These are phyloP conservation scores for Argopecten irradians DNA, from an alignment of 1,140 invertebrate genomes.

Conservation along the genomic window DNA sequence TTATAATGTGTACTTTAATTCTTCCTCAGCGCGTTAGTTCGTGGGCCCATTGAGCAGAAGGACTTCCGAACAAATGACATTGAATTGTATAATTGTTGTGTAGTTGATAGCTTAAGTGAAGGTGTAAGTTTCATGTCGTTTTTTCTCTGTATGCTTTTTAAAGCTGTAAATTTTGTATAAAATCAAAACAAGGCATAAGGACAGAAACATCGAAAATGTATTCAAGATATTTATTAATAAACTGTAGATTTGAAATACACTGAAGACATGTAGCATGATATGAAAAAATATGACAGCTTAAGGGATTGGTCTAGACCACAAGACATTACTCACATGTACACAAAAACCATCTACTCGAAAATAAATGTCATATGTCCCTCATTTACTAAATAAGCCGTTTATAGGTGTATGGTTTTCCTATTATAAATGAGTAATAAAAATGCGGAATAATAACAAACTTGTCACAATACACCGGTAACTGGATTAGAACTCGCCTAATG, in stretches of 20 bases:
- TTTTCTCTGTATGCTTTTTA: too few relatives aligned
- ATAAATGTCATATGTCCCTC: background rate
- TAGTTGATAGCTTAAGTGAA: background rate
- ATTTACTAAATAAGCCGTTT: background rate
- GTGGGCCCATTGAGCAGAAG: background rate
- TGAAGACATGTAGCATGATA: too few relatives aligned
- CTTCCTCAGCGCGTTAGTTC: background rate
- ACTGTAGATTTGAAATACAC: too few relatives aligned
- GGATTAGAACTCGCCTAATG: background rate
- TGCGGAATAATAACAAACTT: background rate
- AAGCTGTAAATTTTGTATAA: too few relatives aligned
- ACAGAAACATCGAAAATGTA: too few relatives aligned
- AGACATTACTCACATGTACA: background rate
- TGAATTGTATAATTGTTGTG: background rate
- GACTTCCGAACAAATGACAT: background rate
- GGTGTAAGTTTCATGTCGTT: background rate
- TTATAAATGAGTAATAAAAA: constrained; percentile 19
- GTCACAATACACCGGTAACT: background rate
- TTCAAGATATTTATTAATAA: too few relatives aligned
- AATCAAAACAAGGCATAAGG: too few relatives aligned
- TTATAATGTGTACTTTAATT: background rate
- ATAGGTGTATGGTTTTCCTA: background rate
- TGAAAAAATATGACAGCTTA: too few relatives aligned
- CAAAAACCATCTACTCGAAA: background rate
- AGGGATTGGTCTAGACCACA: too few relatives aligned